These are phyloP conservation scores for Pocillopora damicornis DNA, from an alignment of 64 coral and sea anemone species.

Conservation along the genomic window DNA sequence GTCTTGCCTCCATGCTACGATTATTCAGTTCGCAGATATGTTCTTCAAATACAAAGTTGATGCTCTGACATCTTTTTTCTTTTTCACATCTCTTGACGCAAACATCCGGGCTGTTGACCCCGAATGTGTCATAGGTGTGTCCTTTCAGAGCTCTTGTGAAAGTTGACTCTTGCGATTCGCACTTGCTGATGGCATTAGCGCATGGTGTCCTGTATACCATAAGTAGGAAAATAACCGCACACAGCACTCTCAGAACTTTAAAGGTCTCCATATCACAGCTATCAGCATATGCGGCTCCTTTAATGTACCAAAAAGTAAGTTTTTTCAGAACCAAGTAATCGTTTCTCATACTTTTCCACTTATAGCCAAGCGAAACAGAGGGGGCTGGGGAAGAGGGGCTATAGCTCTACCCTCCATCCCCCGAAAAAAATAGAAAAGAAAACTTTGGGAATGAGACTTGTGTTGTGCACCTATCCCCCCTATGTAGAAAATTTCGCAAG, in stretches of 20 bases:
- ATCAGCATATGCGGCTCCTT: too few relatives aligned
- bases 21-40: conserved; percentile 6
- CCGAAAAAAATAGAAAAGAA: too few relatives aligned
- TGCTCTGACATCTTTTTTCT: not conserved
- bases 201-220: not conserved
- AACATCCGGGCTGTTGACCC: not conserved
- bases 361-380: too few relatives aligned
- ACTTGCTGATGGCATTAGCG: not conserved
- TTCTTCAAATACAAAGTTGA: not conserved
- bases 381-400: too few relatives aligned
- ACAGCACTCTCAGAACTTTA: not conserved
- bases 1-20: not conserved
- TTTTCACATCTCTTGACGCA: not conserved
- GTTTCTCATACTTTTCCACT: too few relatives aligned
- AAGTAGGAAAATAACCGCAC: not conserved
- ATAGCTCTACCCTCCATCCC: too few relatives aligned
- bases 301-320: too few relatives aligned
- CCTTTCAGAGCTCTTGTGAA: not conserved
- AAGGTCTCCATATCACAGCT: not conserved
- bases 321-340: too few relatives aligned
- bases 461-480: too few relatives aligned
- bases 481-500: too few relatives aligned
- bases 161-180: not conserved
- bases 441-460: too few relatives aligned
- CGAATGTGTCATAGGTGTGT: not conserved